Evolutionary conservation across 2,888 invertebrate species (phyloP).

Genomic region (Metalampra italica): DNA sequence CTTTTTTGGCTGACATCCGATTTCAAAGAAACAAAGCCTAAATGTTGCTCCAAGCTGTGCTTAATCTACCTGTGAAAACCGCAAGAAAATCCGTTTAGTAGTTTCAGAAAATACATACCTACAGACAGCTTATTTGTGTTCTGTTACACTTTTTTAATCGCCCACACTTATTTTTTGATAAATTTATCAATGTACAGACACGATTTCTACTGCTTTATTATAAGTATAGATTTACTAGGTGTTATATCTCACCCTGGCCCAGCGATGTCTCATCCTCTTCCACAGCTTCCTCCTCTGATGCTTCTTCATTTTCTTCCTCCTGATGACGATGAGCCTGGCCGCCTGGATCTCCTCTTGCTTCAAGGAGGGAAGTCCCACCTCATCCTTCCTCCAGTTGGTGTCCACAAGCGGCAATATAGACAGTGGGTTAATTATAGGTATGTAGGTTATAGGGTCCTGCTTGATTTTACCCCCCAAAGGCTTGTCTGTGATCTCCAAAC

Average conservation of each 20-base stretch:
- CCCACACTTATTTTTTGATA: no score
- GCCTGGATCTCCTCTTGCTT: slow-evolving; percentile 82
- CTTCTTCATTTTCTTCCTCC: slow-evolving; percentile 91
- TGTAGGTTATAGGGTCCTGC: slow-evolving; percentile 56
- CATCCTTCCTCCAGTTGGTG: slow-evolving; percentile 60
- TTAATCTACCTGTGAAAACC: no score
- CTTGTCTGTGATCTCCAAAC: slow-evolving; percentile 51
- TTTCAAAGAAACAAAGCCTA: no score
- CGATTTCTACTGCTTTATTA: no score
- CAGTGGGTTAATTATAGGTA: slow-evolving; percentile 64
- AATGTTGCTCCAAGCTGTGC: no score
- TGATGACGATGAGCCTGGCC: slow-evolving; percentile 84
- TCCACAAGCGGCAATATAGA: slow-evolving; percentile 64
- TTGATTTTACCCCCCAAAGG: slow-evolving; percentile 33
- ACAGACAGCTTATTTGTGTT: no score
- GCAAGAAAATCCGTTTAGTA: no score
- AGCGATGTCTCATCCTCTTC: slow-evolving; percentile 87
- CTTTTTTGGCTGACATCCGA: no score
- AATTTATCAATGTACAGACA: no score
- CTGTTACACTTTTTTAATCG: no score
- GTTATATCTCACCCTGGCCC: slow-evolving; percentile 79
- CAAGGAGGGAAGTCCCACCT: slow-evolving; percentile 65
- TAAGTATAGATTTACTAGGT: no score
- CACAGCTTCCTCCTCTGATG: slow-evolving; percentile 89
- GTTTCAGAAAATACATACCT: no score